phyloP scores from a whole-genome alignment of 2,888 invertebrate species.

The Diarsia rubi region DNA sequence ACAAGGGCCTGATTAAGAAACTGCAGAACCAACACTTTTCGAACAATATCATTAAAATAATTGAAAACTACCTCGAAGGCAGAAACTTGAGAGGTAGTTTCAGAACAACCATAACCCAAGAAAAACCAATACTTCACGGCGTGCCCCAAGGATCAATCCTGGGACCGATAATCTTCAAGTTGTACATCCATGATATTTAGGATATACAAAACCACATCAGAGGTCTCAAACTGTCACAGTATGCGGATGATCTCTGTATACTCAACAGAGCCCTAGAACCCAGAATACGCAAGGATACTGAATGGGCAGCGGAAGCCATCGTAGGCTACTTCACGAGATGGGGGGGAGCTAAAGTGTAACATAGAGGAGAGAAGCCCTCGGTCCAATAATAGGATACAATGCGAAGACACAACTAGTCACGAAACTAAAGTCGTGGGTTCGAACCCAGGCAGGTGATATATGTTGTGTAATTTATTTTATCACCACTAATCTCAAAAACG shows the following conservation, averaged over 20 bases:
- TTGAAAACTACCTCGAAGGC: background rate
- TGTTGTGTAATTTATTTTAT: too few species aligned
- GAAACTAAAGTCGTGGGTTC: too few species aligned
- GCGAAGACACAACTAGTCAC: constrained; percentile 39
- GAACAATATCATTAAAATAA: constrained; percentile 17
- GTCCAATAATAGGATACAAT: constrained; percentile 30
- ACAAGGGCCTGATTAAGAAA: constrained; percentile 18
- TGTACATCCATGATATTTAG: too few species aligned
- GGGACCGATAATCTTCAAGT: too few species aligned
- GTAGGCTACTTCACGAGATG: constrained; percentile 24
- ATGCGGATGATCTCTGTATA: constrained; percentile 35
- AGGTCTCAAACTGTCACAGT: constrained; percentile 31
- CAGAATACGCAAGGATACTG: constrained; percentile 14
- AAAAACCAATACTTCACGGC: background rate
- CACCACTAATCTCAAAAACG: too few species aligned
- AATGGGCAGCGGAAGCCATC: constrained; percentile 13
- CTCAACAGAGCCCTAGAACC: constrained; percentile 15
- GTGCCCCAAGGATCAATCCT: background rate
- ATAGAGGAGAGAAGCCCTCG: constrained; percentile 12
- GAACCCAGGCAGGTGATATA: too few species aligned
- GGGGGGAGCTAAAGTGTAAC: constrained; percentile 27
- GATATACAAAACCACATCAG: too few species aligned
- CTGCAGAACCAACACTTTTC: constrained; percentile 12
- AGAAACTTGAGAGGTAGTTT: constrained; percentile 6
- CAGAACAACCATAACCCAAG: constrained; percentile 14